phyloP scores from a whole-genome alignment of 1,140 invertebrate species.

The Pseudoatta argentina region DNA sequence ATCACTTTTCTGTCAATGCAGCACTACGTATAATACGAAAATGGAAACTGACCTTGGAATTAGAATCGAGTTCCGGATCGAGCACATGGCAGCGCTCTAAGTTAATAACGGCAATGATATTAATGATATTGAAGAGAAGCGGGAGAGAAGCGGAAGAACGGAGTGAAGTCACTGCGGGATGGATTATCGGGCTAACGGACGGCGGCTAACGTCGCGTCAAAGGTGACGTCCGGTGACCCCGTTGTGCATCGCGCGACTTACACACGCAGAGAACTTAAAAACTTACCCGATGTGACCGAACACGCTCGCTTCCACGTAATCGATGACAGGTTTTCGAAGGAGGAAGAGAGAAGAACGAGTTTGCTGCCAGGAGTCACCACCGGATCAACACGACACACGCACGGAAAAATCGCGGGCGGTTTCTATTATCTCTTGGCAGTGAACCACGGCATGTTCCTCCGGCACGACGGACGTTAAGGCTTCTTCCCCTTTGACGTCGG shows the following conservation, averaged over 20 bases:
- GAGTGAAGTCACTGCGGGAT: background rate
- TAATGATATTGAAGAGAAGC: background rate
- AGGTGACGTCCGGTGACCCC: conserved; percentile 44
- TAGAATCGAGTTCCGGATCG: background rate
- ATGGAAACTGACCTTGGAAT: background rate
- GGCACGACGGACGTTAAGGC: conserved; percentile 24
- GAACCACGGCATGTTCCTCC: conserved; percentile 66
- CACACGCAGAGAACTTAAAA: background rate
- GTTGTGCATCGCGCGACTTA: conserved; percentile 9
- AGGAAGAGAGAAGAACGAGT: background rate
- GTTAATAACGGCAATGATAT: conserved; percentile 11
- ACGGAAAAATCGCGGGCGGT: background rate
- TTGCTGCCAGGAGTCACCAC: conserved; percentile 9
- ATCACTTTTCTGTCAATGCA: no score
- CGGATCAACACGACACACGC: background rate
- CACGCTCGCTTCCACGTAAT: background rate
- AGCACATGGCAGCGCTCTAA: conserved; percentile 6
- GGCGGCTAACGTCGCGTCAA: conserved; percentile 34
- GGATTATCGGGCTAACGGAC: background rate
- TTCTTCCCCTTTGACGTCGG: background rate
- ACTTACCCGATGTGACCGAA: conserved; percentile 54
- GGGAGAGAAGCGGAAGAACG: background rate
- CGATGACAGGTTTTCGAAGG: conserved; percentile 33
- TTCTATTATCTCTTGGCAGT: conserved; percentile 59
- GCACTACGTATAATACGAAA: no score